These are phyloP conservation scores for Cataglyphis rosenhaueri DNA, from an alignment of 2,888 invertebrate species.

Conservation along the genomic window DNA sequence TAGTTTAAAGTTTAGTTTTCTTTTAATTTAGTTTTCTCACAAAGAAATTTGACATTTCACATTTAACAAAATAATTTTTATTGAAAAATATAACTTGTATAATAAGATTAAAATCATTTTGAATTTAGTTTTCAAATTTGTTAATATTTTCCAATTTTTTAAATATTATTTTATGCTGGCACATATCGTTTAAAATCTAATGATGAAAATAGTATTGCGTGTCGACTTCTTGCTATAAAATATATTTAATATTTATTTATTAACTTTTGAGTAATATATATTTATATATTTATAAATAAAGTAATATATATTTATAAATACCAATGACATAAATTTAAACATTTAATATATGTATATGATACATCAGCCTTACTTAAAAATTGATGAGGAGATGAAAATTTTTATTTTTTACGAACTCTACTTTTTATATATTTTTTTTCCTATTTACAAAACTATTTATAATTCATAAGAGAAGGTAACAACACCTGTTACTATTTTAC, in stretches of 20 bases:
- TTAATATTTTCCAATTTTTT: neutral
- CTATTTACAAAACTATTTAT: slow-evolving; percentile 13
- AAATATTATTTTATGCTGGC: neutral
- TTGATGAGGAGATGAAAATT: too few species aligned
- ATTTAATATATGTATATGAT: neutral
- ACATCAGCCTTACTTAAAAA: neutral
- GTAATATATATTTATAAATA: neutral
- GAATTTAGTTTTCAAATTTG: neutral
- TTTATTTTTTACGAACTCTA: neutral
- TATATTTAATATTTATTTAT: neutral
- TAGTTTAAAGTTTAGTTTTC: neutral
- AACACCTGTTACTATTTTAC: slow-evolving; percentile 22
- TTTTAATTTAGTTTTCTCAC: neutral
- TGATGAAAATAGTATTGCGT: neutral
- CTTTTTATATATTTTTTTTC: neutral
- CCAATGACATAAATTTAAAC: neutral
- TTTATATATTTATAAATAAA: neutral
- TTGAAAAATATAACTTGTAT: neutral
- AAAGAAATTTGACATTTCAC: neutral
- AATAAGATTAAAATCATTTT: neutral
- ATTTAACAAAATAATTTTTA: neutral
- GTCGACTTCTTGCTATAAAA: neutral
- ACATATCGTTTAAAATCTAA: neutral
- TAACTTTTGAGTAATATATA: neutral
- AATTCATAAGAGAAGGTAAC: slow-evolving; percentile 22